phyloP scores from a whole-genome alignment of 2,888 invertebrate genomes.

The Agonopterix subpropinquella region DNA sequence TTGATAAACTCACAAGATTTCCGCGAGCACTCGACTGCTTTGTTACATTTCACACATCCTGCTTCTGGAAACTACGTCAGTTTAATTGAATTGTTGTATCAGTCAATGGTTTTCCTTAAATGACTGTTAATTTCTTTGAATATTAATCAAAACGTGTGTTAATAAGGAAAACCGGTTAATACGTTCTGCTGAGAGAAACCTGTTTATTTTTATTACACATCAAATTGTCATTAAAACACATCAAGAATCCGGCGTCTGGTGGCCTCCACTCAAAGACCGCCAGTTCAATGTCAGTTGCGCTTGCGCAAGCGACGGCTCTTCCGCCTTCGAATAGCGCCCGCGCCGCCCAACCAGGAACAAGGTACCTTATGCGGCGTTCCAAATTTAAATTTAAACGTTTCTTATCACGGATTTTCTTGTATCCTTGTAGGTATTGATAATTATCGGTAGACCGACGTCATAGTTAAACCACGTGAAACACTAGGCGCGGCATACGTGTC shows the following conservation, averaged over 20 bases:
- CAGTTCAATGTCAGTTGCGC: slow-evolving; percentile 73
- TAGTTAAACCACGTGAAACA: no score
- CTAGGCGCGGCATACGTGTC: neutral
- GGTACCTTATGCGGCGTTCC: slow-evolving; percentile 16
- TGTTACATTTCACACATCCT: slow-evolving; percentile 36
- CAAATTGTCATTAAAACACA: slow-evolving; percentile 46
- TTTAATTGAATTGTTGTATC: slow-evolving; percentile 7
- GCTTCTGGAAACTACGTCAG: slow-evolving; percentile 34
- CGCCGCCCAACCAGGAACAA: slow-evolving; percentile 54
- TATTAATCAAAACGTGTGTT: slow-evolving; percentile 14
- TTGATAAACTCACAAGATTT: slow-evolving; percentile 27
- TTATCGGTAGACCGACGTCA: neutral
- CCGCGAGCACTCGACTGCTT: slow-evolving; percentile 24
- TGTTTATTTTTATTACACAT: slow-evolving; percentile 24
- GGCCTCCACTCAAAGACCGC: slow-evolving; percentile 61
- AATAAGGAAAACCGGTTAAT: slow-evolving; percentile 26
- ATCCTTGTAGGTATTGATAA: no score
- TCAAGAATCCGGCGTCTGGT: slow-evolving; percentile 51
- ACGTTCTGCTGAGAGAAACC: slow-evolving; percentile 11
- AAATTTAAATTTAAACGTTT: slow-evolving; percentile 50
- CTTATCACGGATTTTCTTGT: slow-evolving; percentile 8
- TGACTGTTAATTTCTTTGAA: slow-evolving; percentile 12
- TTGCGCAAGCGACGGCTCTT: slow-evolving; percentile 57
- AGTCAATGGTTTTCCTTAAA: slow-evolving; percentile 38
- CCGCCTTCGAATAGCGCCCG: slow-evolving; percentile 36